Evolutionary conservation across 2,113 vertebrate genomes (phyloP), one percentile per base, ranked within the genome.

Genomic region (Aphelocoma coerulescens): DNA sequence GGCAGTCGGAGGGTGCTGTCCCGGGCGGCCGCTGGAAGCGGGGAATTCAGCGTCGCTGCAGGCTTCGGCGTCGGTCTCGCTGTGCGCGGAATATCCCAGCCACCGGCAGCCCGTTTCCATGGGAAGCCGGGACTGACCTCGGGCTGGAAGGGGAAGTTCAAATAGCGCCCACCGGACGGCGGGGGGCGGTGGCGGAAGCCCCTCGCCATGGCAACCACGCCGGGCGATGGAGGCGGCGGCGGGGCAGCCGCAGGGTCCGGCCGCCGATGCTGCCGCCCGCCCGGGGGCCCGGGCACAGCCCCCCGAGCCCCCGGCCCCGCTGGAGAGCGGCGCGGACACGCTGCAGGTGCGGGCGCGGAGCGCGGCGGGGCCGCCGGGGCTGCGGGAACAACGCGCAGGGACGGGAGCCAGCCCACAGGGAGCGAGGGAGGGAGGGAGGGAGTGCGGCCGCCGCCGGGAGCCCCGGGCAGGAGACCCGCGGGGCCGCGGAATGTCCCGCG

Each of bases 311-410:
- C 37, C 32, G 35, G 96, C 76, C 10, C 93, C 95, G 4, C 92
- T 37, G 68, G 98, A 97, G 68, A 91, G 95, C 82, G 88, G 95
- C 82, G 95, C 63, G 87, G 98, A 98, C 44, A 65, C 73, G 32
- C 65, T n/a, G 54, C 97, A 98, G 98, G 98, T 98, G 97, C 66
- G 54, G 98, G 98, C 98, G 97, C 66, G 54, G 54, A 13, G 54
- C 19, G 54, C 54, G 54, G 54, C 23, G 71, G 52, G 52, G 66
- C n/a, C 35, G 48, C 37, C 51, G 32, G 43, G 28, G 57, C 21
- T 9, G 74, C 35, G 65, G 63, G 78, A 43, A 8, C 32, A 5
- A 4, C 4, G 37, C 8, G 30, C 26, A 3, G 18, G 11, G 59
- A 44, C 21, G 30, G 63, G 63, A 44, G 30, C 2, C 28, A 26